phyloP scores from a whole-genome alignment of 2,113 vertebrate species.

The Malaclemys terrapin region DNA sequence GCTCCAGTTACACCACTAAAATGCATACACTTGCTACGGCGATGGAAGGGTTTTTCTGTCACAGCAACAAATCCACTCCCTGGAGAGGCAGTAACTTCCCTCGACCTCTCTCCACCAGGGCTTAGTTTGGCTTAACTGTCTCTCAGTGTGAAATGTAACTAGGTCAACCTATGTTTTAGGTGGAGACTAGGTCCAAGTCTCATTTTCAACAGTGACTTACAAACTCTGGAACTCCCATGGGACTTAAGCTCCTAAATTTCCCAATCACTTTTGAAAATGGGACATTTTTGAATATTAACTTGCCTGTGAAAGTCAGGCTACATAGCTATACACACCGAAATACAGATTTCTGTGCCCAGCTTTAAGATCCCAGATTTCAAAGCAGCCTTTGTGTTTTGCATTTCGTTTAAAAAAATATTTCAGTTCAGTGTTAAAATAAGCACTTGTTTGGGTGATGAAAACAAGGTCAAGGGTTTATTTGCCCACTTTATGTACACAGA shows the following conservation, averaged over 20 bases:
- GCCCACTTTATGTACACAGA: slow-evolving; percentile 56
- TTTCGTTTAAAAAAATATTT: neutral
- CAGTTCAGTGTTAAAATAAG: neutral
- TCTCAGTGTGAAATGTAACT: neutral
- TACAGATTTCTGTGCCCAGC: neutral
- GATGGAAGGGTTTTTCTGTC: neutral
- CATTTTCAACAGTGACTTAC: neutral
- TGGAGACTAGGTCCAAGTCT: neutral
- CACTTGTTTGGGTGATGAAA: slow-evolving; percentile 14
- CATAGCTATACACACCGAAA: neutral
- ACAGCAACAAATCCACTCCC: neutral
- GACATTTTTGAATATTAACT: neutral
- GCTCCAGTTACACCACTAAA: neutral
- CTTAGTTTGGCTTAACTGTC: neutral
- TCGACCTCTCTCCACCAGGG: neutral
- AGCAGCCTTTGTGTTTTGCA: neutral
- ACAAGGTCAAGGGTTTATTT: neutral
- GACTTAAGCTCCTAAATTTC: neutral
- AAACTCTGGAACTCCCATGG: accelerated
- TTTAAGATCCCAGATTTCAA: neutral
- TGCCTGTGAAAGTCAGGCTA: neutral
- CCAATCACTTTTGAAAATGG: neutral
- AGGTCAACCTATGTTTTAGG: neutral
- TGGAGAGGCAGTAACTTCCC: neutral
- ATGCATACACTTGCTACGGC: neutral